phyloP scores from a whole-genome alignment of 2,888 invertebrate genomes.

The Hybos culiciformis region DNA sequence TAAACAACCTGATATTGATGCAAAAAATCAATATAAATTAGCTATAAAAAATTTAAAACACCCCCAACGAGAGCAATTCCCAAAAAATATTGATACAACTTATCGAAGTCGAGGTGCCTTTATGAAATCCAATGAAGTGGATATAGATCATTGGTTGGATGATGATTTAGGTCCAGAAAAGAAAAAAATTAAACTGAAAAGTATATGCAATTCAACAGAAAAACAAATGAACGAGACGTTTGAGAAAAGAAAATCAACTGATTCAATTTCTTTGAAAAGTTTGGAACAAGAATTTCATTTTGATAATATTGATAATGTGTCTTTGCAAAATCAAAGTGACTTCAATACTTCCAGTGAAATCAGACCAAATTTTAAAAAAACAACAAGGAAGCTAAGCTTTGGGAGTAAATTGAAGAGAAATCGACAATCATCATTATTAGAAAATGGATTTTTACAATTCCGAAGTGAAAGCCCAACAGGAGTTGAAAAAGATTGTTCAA shows the following conservation, averaged over 20 bases:
- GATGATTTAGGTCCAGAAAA: conserved; percentile 52
- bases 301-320: conserved; percentile 29
- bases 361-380: too few relatives aligned
- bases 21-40: conserved; percentile 45
- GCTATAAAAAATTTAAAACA: conserved; percentile 55
- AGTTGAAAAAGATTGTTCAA: conserved; percentile 27
- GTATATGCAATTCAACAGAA: conserved; percentile 12
- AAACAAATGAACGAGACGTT: conserved; percentile 1
- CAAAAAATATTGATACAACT: neutral
- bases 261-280: neutral
- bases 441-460: conserved; percentile 48
- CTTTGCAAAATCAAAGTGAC: conserved; percentile 31
- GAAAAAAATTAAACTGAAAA: conserved; percentile 26
- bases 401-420: conserved; percentile 20
- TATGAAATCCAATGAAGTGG: conserved; percentile 50
- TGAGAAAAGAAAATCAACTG: conserved; percentile 1
- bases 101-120: conserved; percentile 44
- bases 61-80: conserved; percentile 32
- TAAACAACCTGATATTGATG: too few relatives aligned
- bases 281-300: conserved; percentile 35
- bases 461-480: conserved; percentile 30
- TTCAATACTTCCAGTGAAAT: too few relatives aligned
- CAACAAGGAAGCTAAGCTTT: conserved; percentile 22
- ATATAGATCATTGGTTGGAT: conserved; percentile 64
- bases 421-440: conserved; percentile 47